Evolutionary conservation across 2,113 vertebrate genomes (phyloP).

Genomic region (Varanus komodoensis): DNA sequence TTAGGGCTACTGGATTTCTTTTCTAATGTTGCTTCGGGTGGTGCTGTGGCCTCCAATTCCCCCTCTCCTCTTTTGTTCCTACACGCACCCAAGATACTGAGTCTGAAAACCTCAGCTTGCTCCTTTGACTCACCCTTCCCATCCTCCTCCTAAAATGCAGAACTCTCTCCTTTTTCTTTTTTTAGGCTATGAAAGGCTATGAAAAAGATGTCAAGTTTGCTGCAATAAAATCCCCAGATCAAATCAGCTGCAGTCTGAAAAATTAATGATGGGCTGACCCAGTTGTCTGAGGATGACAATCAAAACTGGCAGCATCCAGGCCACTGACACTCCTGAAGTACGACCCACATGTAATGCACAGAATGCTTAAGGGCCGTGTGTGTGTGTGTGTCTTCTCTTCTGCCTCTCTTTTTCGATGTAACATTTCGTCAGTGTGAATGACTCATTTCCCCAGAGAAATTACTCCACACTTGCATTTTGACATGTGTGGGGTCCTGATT

Average conservation of each 20-base stretch:
- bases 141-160: slow-evolving; percentile 9
- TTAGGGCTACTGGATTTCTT: neutral
- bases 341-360: neutral
- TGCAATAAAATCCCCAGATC: slow-evolving; percentile 44
- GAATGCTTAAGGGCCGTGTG: neutral
- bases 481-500: neutral
- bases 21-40: neutral
- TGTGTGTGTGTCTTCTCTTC: neutral
- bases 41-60: slow-evolving; percentile 2
- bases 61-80: neutral
- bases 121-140: slow-evolving; percentile 32
- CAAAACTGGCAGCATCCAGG: slow-evolving; percentile 34
- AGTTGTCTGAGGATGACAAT: slow-evolving; percentile 59
- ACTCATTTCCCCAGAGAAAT: neutral
- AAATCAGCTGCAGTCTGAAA: slow-evolving; percentile 61
- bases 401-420: neutral
- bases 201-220: slow-evolving; percentile 41
- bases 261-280: slow-evolving; percentile 65
- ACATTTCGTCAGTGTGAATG: fast-evolving
- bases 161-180: slow-evolving; percentile 21
- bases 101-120: slow-evolving; percentile 19
- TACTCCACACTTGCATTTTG: neutral
- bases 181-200: neutral
- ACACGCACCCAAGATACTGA: neutral
- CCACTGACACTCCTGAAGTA: slow-evolving; percentile 39